These are phyloP conservation scores for Pseudorhombus dupliciocellatus DNA, from an alignment of 2,113 vertebrate genomes.

Conservation along the genomic window DNA sequence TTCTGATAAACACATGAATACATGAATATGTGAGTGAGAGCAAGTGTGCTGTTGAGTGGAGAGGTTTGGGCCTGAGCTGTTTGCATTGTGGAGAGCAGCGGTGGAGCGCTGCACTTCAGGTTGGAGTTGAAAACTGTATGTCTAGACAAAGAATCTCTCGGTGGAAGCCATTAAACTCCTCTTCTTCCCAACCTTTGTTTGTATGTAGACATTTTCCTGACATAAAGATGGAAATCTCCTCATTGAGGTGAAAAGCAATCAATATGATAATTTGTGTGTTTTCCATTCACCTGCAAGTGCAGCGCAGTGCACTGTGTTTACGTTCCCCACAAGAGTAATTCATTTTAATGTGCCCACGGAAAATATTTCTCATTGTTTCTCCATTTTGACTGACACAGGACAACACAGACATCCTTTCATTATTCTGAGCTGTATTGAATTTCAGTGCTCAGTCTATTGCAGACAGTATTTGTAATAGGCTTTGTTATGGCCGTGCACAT, in stretches of 20 bases:
- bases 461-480: slow-evolving; percentile 61
- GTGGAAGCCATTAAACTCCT: slow-evolving; percentile 53
- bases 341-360: slow-evolving; percentile 67
- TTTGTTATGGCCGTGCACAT: slow-evolving; percentile 64
- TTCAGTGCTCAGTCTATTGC: slow-evolving; percentile 44
- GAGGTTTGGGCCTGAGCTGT: slow-evolving; percentile 64
- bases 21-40: slow-evolving; percentile 74
- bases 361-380: slow-evolving; percentile 65
- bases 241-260: slow-evolving; percentile 70
- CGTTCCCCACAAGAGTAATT: slow-evolving; percentile 63
- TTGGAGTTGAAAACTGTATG: slow-evolving; percentile 51
- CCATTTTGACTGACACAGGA: slow-evolving; percentile 63
- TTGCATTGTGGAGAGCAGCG: slow-evolving; percentile 60
- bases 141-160: slow-evolving; percentile 49
- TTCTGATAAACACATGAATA: slow-evolving; percentile 80
- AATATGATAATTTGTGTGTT: slow-evolving; percentile 78
- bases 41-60: slow-evolving; percentile 72
- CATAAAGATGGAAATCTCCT: slow-evolving; percentile 71
- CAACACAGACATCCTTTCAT: slow-evolving; percentile 60
- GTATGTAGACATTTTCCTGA: slow-evolving; percentile 58
- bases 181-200: slow-evolving; percentile 60
- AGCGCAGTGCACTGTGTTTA: slow-evolving; percentile 54
- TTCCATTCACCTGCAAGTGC: slow-evolving; percentile 67
- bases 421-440: slow-evolving; percentile 58
- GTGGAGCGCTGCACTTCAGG: slow-evolving; percentile 48